Evolutionary conservation across 2,888 invertebrate species (phyloP).

Genomic region (Eilema depressum): DNA sequence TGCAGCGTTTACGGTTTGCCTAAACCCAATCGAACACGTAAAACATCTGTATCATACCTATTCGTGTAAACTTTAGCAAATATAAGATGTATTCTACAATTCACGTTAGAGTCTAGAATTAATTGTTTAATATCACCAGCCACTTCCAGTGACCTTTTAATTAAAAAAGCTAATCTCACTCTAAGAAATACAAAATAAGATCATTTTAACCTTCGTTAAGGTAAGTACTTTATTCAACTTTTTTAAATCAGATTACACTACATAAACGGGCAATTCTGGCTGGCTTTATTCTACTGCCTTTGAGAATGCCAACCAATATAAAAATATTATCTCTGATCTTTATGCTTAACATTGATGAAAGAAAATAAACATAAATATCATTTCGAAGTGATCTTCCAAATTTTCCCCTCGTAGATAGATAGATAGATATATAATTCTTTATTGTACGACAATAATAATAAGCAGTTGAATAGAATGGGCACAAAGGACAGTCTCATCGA

Average conservation of each 20-base stretch:
- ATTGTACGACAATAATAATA: constrained; percentile 4
- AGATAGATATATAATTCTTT: neutral
- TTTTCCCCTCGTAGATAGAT: neutral
- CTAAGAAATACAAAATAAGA: no score
- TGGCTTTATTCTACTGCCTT: neutral
- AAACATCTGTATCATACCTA: no score
- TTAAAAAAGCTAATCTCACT: no score
- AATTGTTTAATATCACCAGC: no score
- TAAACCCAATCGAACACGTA: no score
- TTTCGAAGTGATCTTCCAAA: neutral
- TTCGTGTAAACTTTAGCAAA: neutral
- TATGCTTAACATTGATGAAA: neutral
- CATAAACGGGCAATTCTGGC: neutral
- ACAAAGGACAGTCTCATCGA: neutral
- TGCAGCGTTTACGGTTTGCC: no score
- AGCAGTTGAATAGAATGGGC: neutral
- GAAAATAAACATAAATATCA: neutral
- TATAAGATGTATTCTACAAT: no score
- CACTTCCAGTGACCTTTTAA: no score
- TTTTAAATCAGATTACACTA: neutral
- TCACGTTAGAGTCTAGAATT: no score
- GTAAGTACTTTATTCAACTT: neutral
- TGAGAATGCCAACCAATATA: neutral
- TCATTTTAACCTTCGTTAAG: neutral
- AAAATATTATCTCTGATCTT: neutral